These are phyloP conservation scores for Macropis europaea DNA, from an alignment of 2,888 invertebrate genomes.

Conservation along the genomic window DNA sequence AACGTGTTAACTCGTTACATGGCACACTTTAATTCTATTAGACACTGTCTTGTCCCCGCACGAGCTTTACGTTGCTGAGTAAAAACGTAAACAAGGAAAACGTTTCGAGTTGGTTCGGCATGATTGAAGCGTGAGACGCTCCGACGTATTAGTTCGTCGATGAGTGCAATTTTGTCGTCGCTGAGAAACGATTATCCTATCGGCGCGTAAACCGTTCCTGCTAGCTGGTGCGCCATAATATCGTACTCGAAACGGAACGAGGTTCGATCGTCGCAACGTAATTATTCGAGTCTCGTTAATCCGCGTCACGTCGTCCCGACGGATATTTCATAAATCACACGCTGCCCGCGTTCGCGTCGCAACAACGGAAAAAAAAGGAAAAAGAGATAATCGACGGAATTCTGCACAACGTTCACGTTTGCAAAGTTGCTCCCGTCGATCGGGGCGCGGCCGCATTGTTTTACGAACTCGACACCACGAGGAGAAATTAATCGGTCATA, in stretches of 20 bases:
- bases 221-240: no score
- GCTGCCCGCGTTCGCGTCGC: neutral
- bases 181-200: neutral
- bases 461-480: constrained; percentile 17
- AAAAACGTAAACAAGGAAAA: no score
- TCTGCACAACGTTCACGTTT: neutral
- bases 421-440: constrained; percentile 28
- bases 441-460: constrained; percentile 27
- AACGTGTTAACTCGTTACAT: no score
- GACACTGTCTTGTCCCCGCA: no score
- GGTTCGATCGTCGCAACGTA: constrained; percentile 18
- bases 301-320: constrained; percentile 12
- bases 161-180: no score
- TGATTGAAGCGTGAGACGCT: no score
- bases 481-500: constrained; percentile 35
- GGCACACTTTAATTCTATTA: no score
- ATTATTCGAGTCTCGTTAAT: constrained; percentile 33
- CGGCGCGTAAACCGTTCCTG: no score
- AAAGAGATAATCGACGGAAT: constrained; percentile 14
- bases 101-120: no score
- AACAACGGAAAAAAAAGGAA: neutral
- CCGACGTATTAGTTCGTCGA: no score
- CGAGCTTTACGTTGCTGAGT: no score
- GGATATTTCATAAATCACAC: constrained; percentile 40
- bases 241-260: constrained; percentile 5